Conservation (phyloP, 2,113 vertebrate genomes). For the Periophthalmodon schlosseri region DNA sequence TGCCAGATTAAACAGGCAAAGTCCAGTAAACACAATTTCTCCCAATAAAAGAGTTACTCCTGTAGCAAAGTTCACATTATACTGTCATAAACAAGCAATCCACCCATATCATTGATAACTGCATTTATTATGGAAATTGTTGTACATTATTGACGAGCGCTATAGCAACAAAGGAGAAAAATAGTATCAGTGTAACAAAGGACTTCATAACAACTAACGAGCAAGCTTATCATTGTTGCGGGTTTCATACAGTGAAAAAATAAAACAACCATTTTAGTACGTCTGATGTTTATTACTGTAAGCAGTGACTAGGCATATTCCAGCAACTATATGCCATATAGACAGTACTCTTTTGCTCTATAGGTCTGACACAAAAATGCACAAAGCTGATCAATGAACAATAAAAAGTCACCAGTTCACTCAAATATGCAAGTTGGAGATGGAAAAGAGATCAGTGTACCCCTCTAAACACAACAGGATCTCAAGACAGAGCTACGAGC, state of each 20-base stretch:
- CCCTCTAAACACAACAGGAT: not conserved
- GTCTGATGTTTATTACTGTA: too few relatives aligned
- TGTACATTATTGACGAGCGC: not conserved
- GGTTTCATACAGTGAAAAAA: too few relatives aligned
- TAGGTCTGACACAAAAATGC: not conserved
- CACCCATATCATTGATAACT: not conserved
- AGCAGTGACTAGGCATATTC: too few relatives aligned
- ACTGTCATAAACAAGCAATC: not conserved
- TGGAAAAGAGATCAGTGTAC: not conserved
- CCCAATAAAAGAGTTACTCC: not conserved
- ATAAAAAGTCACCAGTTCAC: not conserved
- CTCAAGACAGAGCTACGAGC: not conserved
- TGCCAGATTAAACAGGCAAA: constrained; percentile 26
- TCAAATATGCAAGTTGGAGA: not conserved
- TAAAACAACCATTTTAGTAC: too few relatives aligned
- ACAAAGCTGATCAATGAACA: not conserved
- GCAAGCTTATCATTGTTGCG: too few relatives aligned
- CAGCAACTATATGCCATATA: too few relatives aligned
- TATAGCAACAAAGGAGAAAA: not conserved
- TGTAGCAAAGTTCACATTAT: not conserved
- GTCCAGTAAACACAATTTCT: constrained; percentile 10
- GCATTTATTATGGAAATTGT: not conserved
- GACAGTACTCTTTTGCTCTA: too few relatives aligned
- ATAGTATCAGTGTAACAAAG: too few relatives aligned
- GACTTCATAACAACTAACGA: too few relatives aligned